A percentile compares a stretch with the other conserved stretches of the same genome.
These are phyloP conservation scores for Tetheella fluctuosa DNA, from an alignment of 2,888 invertebrate species.

Conservation along the genomic window DNA sequence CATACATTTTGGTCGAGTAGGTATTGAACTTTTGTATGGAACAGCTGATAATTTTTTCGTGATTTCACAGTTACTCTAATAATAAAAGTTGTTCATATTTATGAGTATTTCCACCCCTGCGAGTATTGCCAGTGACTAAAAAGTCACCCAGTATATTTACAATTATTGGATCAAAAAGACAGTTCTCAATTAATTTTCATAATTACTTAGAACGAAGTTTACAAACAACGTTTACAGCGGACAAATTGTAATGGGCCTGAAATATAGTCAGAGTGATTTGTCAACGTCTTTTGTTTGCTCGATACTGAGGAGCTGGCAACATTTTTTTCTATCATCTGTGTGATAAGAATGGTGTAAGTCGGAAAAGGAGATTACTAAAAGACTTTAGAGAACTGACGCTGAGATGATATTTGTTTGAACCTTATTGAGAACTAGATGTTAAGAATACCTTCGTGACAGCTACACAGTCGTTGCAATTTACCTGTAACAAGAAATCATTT, in stretches of 20 bases:
- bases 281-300: constrained; percentile 9
- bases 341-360: neutral
- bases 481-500: neutral
- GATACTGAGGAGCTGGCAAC: neutral
- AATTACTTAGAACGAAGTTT: constrained; percentile 8
- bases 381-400: no score
- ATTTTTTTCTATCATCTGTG: neutral
- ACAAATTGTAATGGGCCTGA: constrained; percentile 8
- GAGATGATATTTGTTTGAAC: no score
- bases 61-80: no score
- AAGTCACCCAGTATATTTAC: neutral
- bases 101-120: no score
- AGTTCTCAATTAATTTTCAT: neutral
- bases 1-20: no score
- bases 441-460: neutral
- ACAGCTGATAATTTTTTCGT: no score
- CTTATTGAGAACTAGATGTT: no score
- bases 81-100: no score
- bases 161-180: neutral
- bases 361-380: no score
- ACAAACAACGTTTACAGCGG: constrained; percentile 4
- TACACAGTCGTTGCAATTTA: neutral
- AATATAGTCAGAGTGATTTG: neutral
- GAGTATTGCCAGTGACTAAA: no score
- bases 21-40: no score